Percentiles rank a stretch among this genome's conserved stretches.
These are phyloP conservation scores for Steatocranus sp. DNA, from an alignment of 2,797 vertebrate genomes.

Conservation along the genomic window DNA sequence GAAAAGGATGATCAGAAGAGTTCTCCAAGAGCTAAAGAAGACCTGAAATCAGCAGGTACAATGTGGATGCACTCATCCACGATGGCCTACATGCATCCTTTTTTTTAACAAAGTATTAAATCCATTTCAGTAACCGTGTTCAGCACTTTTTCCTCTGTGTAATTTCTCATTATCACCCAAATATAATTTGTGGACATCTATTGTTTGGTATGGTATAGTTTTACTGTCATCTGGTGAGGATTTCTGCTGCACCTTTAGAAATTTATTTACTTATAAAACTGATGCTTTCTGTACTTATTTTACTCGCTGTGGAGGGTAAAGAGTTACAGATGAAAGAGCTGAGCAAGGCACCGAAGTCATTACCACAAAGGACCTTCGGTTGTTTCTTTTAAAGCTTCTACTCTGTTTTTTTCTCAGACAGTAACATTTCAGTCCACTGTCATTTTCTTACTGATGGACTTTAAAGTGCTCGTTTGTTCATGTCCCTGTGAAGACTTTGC, in stretches of 20 bases:
- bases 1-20: neutral
- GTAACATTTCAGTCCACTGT: neutral
- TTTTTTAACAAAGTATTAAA: neutral
- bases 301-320: neutral
- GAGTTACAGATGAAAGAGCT: slow-evolving; percentile 19
- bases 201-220: neutral
- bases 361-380: slow-evolving; percentile 3
- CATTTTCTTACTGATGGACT: neutral
- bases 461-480: neutral
- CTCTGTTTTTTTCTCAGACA: slow-evolving; percentile 8
- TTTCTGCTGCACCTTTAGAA: neutral
- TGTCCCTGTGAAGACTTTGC: neutral
- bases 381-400: slow-evolving; percentile 16
- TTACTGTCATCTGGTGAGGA: neutral
- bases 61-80: neutral
- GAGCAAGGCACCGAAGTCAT: slow-evolving; percentile 69
- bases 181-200: neutral
- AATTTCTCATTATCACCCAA: neutral
- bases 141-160: neutral
- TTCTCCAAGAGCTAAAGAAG: neutral
- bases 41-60: neutral
- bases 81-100: neutral
- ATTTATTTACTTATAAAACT: neutral
- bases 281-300: neutral
- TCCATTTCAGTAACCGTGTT: neutral